A percentile compares a stretch with the other conserved stretches of the same genome.
Evolutionary conservation across 2,113 vertebrate genomes (phyloP).

Genomic region (Tragelaphus strepsiceros): DNA sequence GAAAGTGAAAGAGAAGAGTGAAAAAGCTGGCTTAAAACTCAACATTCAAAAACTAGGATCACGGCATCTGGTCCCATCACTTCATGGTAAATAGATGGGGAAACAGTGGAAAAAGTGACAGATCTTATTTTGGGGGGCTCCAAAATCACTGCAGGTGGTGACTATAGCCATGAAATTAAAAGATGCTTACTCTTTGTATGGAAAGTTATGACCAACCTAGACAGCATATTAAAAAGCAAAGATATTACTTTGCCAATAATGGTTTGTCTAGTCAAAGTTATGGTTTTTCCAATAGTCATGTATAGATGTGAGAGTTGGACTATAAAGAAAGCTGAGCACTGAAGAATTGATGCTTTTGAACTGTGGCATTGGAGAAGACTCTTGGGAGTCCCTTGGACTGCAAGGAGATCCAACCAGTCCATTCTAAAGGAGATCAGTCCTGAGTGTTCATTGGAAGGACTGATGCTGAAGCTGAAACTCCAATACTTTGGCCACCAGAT

Average conservation of each 20-base stretch:
- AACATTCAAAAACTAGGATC: not conserved
- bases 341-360: no score
- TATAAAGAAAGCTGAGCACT: not conserved
- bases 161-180: not conserved
- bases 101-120: not conserved
- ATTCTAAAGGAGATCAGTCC: no score
- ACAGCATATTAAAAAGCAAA: not conserved
- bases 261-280: not conserved
- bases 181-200: rapidly evolving
- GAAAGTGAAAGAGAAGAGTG: not conserved
- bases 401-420: no score
- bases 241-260: not conserved
- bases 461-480: no score
- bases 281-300: not conserved
- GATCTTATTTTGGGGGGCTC: not conserved
- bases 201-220: not conserved
- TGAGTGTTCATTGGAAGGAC: no score
- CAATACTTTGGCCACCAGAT: no score
- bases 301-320: not conserved
- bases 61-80: not conserved
- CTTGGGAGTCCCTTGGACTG: no score
- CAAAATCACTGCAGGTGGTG: not conserved
- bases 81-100: not conserved
- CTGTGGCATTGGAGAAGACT: no score
- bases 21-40: not conserved